Conservation (phyloP, 2,888 invertebrate species). For the Brachylomia viminalis region DNA sequence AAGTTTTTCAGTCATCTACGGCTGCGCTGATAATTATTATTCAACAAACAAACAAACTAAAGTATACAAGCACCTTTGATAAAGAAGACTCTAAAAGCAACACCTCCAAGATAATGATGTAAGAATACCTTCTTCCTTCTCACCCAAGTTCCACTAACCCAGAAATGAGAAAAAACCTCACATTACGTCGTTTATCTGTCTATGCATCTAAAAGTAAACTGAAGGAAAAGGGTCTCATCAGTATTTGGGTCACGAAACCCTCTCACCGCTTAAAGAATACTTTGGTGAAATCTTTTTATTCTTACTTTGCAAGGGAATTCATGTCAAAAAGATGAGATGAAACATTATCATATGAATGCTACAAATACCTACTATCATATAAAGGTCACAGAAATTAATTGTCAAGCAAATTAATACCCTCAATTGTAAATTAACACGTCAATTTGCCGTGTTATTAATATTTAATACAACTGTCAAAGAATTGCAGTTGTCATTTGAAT, state of each 20-base stretch:
- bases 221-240: conserved; percentile 28
- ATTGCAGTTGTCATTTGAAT: no score
- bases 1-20: not conserved
- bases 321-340: not conserved
- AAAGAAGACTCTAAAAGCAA: not conserved
- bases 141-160: not conserved
- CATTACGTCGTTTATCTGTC: conserved; percentile 23
- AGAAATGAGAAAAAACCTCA: conserved; percentile 4
- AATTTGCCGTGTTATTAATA: no score
- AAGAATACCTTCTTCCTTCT: not conserved
- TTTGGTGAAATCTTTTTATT: conserved; percentile 25
- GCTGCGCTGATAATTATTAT: not conserved
- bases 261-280: not conserved
- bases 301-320: conserved; percentile 3
- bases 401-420: no score
- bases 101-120: not conserved
- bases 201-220: conserved; percentile 23
- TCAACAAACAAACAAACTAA: not conserved
- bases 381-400: not conserved
- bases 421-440: not conserved
- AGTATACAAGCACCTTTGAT: not conserved
- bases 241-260: conserved; percentile 45
- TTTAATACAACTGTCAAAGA: not conserved
- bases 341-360: not conserved
- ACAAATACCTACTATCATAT: not conserved